Percentiles rank a stretch among this genome's conserved stretches.
Evolutionary conservation across 2,113 vertebrate species (phyloP).

Genomic region (Calidris pugnax): DNA sequence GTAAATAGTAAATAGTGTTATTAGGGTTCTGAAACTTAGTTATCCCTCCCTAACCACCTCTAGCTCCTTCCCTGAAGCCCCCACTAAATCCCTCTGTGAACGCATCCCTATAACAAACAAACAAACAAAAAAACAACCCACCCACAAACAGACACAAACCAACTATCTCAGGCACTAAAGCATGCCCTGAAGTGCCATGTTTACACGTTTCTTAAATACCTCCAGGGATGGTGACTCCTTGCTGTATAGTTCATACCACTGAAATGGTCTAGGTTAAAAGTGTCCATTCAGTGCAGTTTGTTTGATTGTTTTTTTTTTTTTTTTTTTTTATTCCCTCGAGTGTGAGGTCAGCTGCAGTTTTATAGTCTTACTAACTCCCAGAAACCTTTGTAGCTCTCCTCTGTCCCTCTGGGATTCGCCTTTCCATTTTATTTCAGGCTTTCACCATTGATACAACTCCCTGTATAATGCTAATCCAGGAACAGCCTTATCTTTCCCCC

Average conservation of each 20-base stretch:
- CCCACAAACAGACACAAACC: no score
- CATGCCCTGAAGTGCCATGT: no score
- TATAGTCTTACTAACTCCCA: not conserved
- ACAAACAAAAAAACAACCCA: no score
- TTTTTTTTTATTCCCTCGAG: not conserved
- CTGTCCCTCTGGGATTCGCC: not conserved
- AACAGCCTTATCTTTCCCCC: not conserved
- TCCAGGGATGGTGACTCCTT: not conserved
- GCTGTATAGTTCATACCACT: rapidly evolving
- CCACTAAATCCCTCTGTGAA: not conserved
- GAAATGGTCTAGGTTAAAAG: not conserved
- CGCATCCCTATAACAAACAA: no score
- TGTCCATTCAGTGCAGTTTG: rapidly evolving
- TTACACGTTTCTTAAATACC: no score
- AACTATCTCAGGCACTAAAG: no score
- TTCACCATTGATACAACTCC: not conserved
- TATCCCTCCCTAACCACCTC: not conserved
- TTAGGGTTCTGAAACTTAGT: not conserved
- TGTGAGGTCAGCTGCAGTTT: constrained; percentile 28
- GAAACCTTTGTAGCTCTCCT: not conserved
- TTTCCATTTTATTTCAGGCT: not conserved
- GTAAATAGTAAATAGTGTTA: not conserved
- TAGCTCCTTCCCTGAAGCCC: not conserved
- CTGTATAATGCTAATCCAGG: not conserved
- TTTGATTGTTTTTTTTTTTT: not conserved